These are phyloP conservation scores for Strigamia crassipes DNA, from an alignment of 2,888 invertebrate genomes.

Conservation along the genomic window DNA sequence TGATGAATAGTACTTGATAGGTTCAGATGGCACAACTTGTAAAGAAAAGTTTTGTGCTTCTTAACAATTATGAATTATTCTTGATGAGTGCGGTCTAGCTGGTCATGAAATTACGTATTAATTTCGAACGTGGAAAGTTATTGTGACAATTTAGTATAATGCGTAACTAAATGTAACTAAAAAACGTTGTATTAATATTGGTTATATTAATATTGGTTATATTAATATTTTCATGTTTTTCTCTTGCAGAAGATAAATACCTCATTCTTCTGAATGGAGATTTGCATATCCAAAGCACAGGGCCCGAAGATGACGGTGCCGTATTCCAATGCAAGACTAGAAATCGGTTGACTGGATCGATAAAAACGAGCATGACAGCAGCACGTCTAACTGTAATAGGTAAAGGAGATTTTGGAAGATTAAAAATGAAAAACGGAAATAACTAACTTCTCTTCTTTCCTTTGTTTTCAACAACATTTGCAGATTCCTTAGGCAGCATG, in stretches of 20 bases:
- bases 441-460: background rate
- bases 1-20: slow-evolving; percentile 37
- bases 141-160: background rate
- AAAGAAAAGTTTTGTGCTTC: background rate
- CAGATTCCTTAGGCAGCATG: slow-evolving; percentile 44
- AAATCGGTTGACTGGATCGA: slow-evolving; percentile 44
- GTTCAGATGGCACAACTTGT: background rate
- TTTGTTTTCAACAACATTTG: background rate
- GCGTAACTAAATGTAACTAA: background rate
- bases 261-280: slow-evolving; percentile 45
- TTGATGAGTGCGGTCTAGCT: background rate
- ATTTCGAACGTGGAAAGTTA: background rate
- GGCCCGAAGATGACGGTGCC: slow-evolving; percentile 44
- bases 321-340: slow-evolving; percentile 45
- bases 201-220: too few relatives aligned
- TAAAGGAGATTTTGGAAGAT: slow-evolving; percentile 12
- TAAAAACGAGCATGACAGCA: slow-evolving; percentile 39
- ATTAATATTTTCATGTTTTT: too few relatives aligned
- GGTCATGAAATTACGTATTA: background rate
- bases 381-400: slow-evolving; percentile 44
- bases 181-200: too few relatives aligned
- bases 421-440: background rate
- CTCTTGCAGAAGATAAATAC: slow-evolving; percentile 46
- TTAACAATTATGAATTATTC: too few relatives aligned
- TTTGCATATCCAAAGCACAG: slow-evolving; percentile 46